A percentile compares a stretch with the other conserved stretches of the same genome.
Evolutionary conservation across 2,888 invertebrate genomes (phyloP).

Genomic region (Galeopsomyia nigrocyanea): DNA sequence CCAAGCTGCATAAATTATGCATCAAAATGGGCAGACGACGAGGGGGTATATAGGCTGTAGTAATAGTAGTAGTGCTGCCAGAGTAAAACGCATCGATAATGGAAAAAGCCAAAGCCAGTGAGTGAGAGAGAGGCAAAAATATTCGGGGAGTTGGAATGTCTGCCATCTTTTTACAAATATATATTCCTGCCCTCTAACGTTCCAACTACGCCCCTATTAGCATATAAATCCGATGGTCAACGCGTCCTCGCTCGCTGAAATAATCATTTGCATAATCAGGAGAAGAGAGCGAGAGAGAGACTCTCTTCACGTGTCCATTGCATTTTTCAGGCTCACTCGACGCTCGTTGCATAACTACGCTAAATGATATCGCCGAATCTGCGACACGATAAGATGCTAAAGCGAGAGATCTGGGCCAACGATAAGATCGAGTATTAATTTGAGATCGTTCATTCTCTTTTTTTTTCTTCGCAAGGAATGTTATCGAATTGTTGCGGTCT

Average conservation of each 20-base stretch:
- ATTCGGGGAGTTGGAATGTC: conserved; percentile 49
- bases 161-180: conserved; percentile 46
- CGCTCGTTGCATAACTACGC: conserved; percentile 30
- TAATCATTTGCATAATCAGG: conserved; percentile 54
- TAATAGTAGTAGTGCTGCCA: no score
- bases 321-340: conserved; percentile 32
- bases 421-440: no score
- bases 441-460: no score
- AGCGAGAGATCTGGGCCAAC: no score
- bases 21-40: conserved; percentile 50
- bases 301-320: conserved; percentile 34
- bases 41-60: no score
- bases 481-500: no score
- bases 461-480: no score
- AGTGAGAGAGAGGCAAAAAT: conserved; percentile 42
- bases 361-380: conserved; percentile 26
- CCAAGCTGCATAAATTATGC: conserved; percentile 53
- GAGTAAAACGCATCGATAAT: conserved; percentile 54
- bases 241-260: conserved; percentile 50
- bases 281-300: neutral
- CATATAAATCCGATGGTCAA: conserved; percentile 58
- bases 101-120: conserved; percentile 11
- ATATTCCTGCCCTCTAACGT: conserved; percentile 45
- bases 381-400: no score
- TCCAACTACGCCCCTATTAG: conserved; percentile 47